These are phyloP conservation scores for Diplazon laetatorius DNA, from an alignment of 2,888 invertebrate species.

Conservation along the genomic window DNA sequence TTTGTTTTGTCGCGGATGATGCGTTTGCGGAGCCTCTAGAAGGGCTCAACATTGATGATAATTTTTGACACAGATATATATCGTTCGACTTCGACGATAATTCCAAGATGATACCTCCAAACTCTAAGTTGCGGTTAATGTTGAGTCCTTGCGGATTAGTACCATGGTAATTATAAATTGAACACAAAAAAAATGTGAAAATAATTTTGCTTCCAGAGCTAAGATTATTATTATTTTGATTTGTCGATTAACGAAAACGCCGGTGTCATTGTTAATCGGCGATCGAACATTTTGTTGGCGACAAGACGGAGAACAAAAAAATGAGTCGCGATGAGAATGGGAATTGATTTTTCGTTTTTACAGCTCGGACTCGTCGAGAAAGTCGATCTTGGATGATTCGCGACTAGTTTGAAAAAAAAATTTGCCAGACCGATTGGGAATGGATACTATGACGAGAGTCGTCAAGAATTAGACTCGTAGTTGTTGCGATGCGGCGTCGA, in stretches of 20 bases:
- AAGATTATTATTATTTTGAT: too few relatives aligned
- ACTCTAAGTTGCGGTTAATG: constrained; percentile 13
- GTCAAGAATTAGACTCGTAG: constrained; percentile 17
- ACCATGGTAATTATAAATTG: constrained; percentile 5
- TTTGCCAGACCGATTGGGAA: not conserved
- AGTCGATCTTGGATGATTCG: not conserved
- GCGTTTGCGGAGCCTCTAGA: not conserved
- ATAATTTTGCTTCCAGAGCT: too few relatives aligned
- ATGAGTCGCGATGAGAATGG: too few relatives aligned
- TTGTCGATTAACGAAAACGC: too few relatives aligned
- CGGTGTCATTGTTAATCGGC: too few relatives aligned
- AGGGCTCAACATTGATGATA: constrained; percentile 30
- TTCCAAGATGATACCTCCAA: constrained; percentile 5
- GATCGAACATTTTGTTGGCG: not conserved
- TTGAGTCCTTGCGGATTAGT: not conserved
- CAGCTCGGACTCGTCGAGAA: constrained; percentile 1
- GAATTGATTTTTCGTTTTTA: not conserved
- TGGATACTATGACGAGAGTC: constrained; percentile 27
- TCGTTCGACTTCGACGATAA: not conserved
- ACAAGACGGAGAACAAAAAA: too few relatives aligned
- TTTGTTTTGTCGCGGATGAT: constrained; percentile 1
- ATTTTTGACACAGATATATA: constrained; percentile 25
- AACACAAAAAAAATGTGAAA: too few relatives aligned
- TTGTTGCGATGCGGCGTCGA: constrained; percentile 20
- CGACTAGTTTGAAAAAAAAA: not conserved